Percentiles rank a stretch among this genome's conserved stretches.
phyloP scores from a whole-genome alignment of 64 coral and sea anemone species.

The Anthopleura sola region DNA sequence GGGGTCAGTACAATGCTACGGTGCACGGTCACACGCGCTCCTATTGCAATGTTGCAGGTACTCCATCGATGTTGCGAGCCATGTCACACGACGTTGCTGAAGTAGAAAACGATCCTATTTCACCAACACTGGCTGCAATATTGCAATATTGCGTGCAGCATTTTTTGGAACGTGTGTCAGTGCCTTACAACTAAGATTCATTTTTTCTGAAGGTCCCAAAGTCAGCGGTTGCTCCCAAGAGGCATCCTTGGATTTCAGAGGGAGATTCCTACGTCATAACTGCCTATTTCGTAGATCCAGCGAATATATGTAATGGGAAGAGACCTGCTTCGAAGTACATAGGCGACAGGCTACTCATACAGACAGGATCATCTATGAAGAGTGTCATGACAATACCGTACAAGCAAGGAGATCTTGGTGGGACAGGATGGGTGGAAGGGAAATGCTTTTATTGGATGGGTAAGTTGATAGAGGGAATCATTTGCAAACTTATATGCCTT shows the following conservation, averaged over 20 bases:
- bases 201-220: slow-evolving; percentile 25
- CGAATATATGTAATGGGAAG: slow-evolving; percentile 32
- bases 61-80: too few relatives aligned
- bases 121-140: too few relatives aligned
- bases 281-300: slow-evolving; percentile 75
- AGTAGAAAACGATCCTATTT: too few relatives aligned
- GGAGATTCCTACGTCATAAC: slow-evolving; percentile 44
- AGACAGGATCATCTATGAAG: slow-evolving; percentile 27
- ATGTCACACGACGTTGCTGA: too few relatives aligned
- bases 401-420: slow-evolving; percentile 25
- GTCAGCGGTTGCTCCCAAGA: slow-evolving; percentile 14
- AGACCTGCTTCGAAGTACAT: slow-evolving; percentile 22
- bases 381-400: slow-evolving; percentile 52
- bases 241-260: slow-evolving; percentile 50
- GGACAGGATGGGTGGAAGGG: slow-evolving; percentile 57
- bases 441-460: slow-evolving; percentile 71
- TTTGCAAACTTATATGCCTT: too few relatives aligned
- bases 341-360: slow-evolving; percentile 66
- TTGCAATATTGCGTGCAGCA: too few relatives aligned
- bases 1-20: slow-evolving; percentile 22
- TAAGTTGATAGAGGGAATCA: neutral
- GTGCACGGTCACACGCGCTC: too few relatives aligned
- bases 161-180: too few relatives aligned
- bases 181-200: too few relatives aligned
- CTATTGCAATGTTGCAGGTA: too few relatives aligned